A percentile compares a stretch with the other conserved stretches of the same genome.
Conservation (phyloP, 2,888 invertebrate genomes). For the Sphaerophoria taeniata region DNA sequence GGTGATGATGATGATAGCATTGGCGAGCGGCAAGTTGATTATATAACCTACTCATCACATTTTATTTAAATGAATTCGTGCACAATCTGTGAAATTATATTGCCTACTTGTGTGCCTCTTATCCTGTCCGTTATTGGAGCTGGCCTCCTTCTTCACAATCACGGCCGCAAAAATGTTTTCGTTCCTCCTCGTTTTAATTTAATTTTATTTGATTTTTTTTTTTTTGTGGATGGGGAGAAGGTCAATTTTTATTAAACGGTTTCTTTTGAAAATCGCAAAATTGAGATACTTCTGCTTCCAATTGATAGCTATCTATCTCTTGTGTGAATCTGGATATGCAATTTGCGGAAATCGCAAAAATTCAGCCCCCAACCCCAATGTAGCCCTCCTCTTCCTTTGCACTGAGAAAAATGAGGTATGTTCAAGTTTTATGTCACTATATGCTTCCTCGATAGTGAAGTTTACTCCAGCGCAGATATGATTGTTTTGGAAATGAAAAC, state of each 20-base stretch:
- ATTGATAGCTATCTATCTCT: constrained; percentile 29
- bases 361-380: no score
- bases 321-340: not conserved
- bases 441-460: no score
- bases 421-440: no score
- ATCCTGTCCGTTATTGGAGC: not conserved
- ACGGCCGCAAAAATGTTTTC: not conserved
- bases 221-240: constrained; percentile 16
- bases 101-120: not conserved
- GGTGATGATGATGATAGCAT: constrained; percentile 44
- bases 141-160: not conserved
- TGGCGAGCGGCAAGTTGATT: constrained; percentile 8
- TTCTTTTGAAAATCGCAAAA: constrained; percentile 24
- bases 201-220: constrained; percentile 20
- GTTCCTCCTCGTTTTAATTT: constrained; percentile 7
- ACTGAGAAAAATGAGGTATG: not conserved
- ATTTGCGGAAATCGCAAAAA: not conserved
- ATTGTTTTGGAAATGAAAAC: no score
- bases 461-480: no score
- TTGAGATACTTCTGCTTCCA: constrained; percentile 29
- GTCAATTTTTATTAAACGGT: constrained; percentile 49
- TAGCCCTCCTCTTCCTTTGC: not conserved
- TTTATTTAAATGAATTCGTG: constrained; percentile 69
- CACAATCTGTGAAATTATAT: constrained; percentile 39
- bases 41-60: constrained; percentile 51